A percentile compares a stretch with the other conserved stretches of the same genome.
Evolutionary conservation across 2,113 vertebrate species (phyloP).

Genomic region (Callopanchax toddi): DNA sequence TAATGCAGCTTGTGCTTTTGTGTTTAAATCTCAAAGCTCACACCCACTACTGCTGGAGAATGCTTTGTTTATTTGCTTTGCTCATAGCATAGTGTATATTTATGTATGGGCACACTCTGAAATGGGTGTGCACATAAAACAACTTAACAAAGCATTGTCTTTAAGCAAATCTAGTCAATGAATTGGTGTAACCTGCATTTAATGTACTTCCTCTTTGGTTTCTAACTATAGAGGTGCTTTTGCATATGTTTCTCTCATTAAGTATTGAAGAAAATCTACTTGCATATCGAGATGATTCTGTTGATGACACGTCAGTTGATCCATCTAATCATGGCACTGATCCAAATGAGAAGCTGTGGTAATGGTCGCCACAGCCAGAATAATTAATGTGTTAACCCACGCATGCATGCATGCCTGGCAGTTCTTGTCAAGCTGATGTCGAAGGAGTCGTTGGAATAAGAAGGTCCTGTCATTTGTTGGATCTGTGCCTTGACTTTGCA

Average conservation of each 20-base stretch:
- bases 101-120: constrained; percentile 2
- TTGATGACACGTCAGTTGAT: constrained; percentile 15
- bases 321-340: constrained; percentile 10
- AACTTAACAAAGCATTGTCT: neutral
- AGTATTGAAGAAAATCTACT: constrained; percentile 6
- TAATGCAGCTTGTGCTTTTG: constrained; percentile 29
- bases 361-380: constrained; percentile 19
- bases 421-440: constrained; percentile 25
- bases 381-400: constrained; percentile 30
- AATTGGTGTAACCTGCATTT: neutral
- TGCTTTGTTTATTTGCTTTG: constrained; percentile 9
- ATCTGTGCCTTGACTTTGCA: constrained; percentile 35
- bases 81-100: constrained; percentile 10
- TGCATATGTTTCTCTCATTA: constrained; percentile 8
- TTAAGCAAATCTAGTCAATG: constrained; percentile 1
- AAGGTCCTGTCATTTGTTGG: constrained; percentile 46
- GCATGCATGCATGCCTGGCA: neutral
- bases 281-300: neutral
- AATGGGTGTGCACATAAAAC: neutral
- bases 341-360: constrained; percentile 9
- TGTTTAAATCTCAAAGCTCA: constrained; percentile 5
- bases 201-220: neutral
- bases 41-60: constrained; percentile 1
- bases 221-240: neutral
- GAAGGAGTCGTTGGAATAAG: constrained; percentile 30